These are phyloP conservation scores for Hyperopisus bebe DNA, from an alignment of 2,113 vertebrate genomes.

Conservation along the genomic window DNA sequence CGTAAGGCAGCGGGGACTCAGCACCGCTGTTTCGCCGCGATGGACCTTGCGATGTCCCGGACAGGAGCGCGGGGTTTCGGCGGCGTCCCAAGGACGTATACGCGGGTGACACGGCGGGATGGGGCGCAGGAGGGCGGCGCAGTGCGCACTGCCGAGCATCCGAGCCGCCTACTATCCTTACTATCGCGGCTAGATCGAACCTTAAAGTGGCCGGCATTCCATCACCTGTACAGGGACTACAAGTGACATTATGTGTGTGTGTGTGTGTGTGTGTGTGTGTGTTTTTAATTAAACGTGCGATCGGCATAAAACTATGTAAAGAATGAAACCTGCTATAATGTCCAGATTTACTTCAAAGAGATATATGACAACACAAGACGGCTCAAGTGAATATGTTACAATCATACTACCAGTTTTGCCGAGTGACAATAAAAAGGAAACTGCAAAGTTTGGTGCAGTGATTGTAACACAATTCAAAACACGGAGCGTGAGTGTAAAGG, in stretches of 20 bases:
- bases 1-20: neutral
- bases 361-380: neutral
- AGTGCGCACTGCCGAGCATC: neutral
- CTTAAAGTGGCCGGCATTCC: neutral
- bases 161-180: neutral
- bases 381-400: neutral
- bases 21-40: no score
- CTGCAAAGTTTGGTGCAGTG: neutral
- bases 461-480: neutral
- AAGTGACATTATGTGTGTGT: neutral
- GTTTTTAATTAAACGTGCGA: neutral
- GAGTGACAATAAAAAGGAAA: neutral
- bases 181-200: neutral
- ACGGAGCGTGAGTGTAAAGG: neutral
- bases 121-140: neutral
- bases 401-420: neutral
- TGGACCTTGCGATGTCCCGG: neutral
- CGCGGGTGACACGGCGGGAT: neutral
- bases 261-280: neutral
- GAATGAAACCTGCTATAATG: neutral
- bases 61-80: neutral
- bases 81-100: neutral
- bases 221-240: neutral
- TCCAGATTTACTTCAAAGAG: neutral
- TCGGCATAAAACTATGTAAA: neutral